Conservation (phyloP, 2,113 vertebrate genomes). For the Penelope pileata region DNA sequence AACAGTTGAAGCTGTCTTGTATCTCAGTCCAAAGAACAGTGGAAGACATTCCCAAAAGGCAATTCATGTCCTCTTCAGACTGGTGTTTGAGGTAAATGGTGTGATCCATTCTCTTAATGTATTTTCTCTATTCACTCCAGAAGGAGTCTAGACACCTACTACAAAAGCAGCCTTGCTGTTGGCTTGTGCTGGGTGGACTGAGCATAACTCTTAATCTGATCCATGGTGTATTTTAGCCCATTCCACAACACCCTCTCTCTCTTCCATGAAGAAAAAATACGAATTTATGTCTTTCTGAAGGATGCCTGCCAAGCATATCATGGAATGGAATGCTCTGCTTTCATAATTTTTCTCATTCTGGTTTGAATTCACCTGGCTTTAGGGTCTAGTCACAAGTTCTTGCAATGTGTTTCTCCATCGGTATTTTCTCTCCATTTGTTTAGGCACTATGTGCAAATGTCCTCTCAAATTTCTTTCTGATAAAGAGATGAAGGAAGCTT, state of each 20-base stretch:
- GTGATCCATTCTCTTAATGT: not conserved
- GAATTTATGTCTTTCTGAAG: not conserved
- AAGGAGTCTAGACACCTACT: not conserved
- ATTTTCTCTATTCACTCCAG: not conserved
- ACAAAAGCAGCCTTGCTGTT: not conserved
- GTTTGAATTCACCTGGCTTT: not conserved
- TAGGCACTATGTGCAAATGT: not conserved
- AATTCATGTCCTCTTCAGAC: not conserved
- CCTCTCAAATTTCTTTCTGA: not conserved
- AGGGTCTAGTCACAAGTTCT: not conserved
- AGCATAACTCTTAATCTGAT: not conserved
- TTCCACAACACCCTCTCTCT: not conserved
- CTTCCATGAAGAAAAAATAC: not conserved
- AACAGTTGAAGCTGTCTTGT: not conserved
- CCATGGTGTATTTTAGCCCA: not conserved
- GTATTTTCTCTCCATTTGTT: not conserved
- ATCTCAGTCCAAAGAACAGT: not conserved
- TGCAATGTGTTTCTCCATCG: not conserved
- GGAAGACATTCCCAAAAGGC: not conserved
- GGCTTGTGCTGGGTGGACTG: not conserved
- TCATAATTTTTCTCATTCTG: not conserved
- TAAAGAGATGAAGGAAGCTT: not conserved
- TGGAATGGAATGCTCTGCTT: not conserved
- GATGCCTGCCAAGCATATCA: not conserved
- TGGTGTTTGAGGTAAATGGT: not conserved